These are phyloP conservation scores for Drosophila malerkotliana DNA, from an alignment of 1,140 invertebrate genomes.

Conservation along the genomic window DNA sequence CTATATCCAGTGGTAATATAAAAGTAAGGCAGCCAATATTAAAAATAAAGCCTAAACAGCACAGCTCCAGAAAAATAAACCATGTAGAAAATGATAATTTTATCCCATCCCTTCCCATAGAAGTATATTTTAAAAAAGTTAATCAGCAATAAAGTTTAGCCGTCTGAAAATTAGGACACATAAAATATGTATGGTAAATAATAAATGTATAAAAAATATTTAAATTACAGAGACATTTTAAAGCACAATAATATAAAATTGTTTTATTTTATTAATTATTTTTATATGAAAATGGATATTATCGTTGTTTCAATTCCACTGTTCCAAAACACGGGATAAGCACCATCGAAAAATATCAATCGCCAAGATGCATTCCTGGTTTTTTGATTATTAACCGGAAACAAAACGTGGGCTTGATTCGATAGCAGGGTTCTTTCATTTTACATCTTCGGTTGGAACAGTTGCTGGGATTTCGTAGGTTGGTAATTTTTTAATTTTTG, in stretches of 20 bases:
- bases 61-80: conserved; percentile 28
- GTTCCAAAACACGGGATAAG: conserved; percentile 3
- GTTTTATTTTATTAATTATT: conserved; percentile 9
- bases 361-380: conserved; percentile 23
- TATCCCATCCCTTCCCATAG: conserved; percentile 48
- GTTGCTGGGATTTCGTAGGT: conserved; percentile 45
- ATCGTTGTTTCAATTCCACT: conserved; percentile 7
- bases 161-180: background rate
- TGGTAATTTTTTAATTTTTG: conserved; percentile 30
- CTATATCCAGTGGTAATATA: conserved; percentile 44
- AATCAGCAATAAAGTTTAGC: conserved; percentile 39
- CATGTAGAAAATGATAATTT: conserved; percentile 36
- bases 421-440: conserved; percentile 53
- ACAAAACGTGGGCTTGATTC: conserved; percentile 52
- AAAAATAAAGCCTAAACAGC: conserved; percentile 34
- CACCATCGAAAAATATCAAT: background rate
- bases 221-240: conserved; percentile 23
- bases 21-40: conserved; percentile 24
- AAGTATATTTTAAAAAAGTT: conserved; percentile 55
- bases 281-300: background rate
- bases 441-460: conserved; percentile 54
- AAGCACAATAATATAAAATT: conserved; percentile 10
- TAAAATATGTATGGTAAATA: background rate
- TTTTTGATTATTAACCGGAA: conserved; percentile 43
- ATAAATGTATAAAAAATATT: conserved; percentile 1